phyloP scores from a whole-genome alignment of 2,113 vertebrate species.

The Collichthys lucidus region DNA sequence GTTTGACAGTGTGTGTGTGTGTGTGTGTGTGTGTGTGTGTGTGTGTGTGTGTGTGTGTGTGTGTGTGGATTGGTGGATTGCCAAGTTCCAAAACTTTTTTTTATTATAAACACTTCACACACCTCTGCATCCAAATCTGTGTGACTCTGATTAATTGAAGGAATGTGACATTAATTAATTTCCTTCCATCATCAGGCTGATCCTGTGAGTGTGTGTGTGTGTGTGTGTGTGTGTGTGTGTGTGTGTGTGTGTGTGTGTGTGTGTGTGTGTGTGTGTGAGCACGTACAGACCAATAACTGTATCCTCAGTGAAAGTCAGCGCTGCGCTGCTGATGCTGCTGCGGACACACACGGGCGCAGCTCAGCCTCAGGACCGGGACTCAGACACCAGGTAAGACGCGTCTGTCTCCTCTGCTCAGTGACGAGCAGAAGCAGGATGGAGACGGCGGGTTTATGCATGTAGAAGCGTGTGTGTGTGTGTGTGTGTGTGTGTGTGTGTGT shows the following conservation, averaged over 20 bases:
- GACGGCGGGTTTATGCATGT: background rate
- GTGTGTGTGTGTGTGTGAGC: slow-evolving; percentile 23
- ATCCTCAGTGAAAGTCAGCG: background rate
- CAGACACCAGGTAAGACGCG: slow-evolving; percentile 42
- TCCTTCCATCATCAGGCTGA: background rate
- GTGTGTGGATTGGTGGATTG: background rate
- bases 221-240: background rate
- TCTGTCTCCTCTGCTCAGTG: background rate
- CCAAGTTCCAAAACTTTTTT: background rate
- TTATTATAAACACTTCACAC: background rate
- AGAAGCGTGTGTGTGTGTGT: background rate
- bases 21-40: too few relatives aligned
- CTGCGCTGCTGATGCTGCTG: slow-evolving; percentile 21
- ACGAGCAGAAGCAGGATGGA: background rate
- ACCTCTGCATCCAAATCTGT: background rate
- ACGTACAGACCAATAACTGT: background rate
- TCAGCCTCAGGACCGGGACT: background rate
- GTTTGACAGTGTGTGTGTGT: too few relatives aligned
- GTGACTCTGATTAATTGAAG: background rate
- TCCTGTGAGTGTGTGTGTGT: background rate
- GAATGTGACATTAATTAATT: background rate
- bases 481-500: background rate
- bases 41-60: too few relatives aligned
- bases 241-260: slow-evolving; percentile 11
- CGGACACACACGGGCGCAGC: slow-evolving; percentile 15